Conservation (phyloP, 2,797 vertebrate species). For the Rhabdophis nuchalis region DNA sequence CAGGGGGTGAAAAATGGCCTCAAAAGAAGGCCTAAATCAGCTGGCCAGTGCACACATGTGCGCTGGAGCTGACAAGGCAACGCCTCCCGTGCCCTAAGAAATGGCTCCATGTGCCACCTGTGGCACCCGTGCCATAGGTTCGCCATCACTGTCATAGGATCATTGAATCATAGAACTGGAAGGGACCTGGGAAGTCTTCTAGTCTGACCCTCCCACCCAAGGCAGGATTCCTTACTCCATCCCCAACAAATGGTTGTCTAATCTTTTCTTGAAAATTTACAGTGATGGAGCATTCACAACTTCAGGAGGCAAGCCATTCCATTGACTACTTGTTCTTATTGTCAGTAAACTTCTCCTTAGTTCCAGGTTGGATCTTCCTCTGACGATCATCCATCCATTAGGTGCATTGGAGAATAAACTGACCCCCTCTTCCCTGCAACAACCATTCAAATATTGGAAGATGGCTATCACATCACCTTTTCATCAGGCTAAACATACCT, state of each 20-base stretch:
- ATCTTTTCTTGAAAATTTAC: neutral
- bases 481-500: neutral
- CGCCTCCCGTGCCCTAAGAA: too few species aligned
- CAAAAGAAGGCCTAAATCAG: too few species aligned
- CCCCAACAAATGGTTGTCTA: neutral
- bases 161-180: neutral
- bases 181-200: neutral
- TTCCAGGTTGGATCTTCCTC: neutral
- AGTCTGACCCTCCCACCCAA: neutral
- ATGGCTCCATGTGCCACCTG: too few species aligned
- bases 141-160: too few species aligned
- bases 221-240: neutral
- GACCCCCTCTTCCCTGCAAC: neutral
- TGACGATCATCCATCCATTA: neutral
- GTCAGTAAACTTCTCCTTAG: neutral
- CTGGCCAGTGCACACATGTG: too few species aligned
- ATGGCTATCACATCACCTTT: neutral
- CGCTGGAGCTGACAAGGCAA: too few species aligned
- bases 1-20: too few species aligned
- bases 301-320: neutral
- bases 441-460: neutral
- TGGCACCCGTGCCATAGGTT: too few species aligned
- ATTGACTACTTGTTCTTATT: neutral
- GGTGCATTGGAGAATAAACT: neutral
- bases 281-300: neutral